These are phyloP conservation scores for Pheosia gnoma DNA, from an alignment of 2,888 invertebrate species.

Conservation along the genomic window DNA sequence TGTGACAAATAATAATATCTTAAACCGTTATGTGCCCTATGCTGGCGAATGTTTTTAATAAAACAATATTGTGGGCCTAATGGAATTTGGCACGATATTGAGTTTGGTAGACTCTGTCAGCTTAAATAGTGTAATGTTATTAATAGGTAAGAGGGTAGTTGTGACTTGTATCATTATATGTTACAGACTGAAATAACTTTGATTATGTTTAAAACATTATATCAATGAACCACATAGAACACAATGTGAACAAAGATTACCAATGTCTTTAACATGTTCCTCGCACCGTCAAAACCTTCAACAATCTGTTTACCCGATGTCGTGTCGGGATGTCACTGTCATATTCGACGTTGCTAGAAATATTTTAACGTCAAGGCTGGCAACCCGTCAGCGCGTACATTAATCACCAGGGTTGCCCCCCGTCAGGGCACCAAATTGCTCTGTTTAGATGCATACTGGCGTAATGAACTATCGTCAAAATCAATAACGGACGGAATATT, in stretches of 20 bases:
- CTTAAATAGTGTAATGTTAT: too few species aligned
- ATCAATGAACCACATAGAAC: too few species aligned
- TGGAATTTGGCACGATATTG: slow-evolving; percentile 3
- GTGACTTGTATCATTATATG: too few species aligned
- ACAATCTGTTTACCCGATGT: slow-evolving; percentile 3
- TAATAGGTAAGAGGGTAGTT: too few species aligned
- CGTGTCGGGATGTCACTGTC: slow-evolving; percentile 16
- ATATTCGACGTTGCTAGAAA: slow-evolving; percentile 20
- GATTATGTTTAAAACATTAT: too few species aligned
- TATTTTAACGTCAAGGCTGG: slow-evolving; percentile 25
- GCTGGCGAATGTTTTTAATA: slow-evolving; percentile 5
- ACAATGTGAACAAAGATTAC: too few species aligned
- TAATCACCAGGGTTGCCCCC: slow-evolving; percentile 41
- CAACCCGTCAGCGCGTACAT: slow-evolving; percentile 37
- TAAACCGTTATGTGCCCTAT: slow-evolving; percentile 15
- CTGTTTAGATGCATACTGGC: slow-evolving; percentile 45
- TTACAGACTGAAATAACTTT: too few species aligned
- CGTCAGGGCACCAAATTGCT: slow-evolving; percentile 47
- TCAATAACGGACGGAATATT: slow-evolving; percentile 34
- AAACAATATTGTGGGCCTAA: slow-evolving; percentile 3
- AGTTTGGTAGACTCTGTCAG: not conserved
- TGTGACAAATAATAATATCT: slow-evolving; percentile 37
- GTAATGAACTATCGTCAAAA: slow-evolving; percentile 57
- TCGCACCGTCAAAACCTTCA: not conserved
- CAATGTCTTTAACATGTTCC: too few species aligned